Evolutionary conservation across 2,888 invertebrate genomes (phyloP), one percentile per base, ranked within the genome.

Genomic region (Volucella zonaria): DNA sequence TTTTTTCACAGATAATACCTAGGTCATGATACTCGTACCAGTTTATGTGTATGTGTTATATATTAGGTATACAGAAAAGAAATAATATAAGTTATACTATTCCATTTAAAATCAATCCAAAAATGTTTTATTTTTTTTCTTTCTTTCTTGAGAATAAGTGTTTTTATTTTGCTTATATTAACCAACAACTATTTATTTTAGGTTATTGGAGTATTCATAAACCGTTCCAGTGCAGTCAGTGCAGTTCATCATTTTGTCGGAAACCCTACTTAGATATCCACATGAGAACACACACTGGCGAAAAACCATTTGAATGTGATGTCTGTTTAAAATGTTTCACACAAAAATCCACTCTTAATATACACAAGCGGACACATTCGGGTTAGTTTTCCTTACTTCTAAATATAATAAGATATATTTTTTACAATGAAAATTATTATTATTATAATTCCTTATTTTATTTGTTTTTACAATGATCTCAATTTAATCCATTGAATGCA

Each of bases 191-290:
- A 86, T 88, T 88, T 88, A 88, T 88, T 88, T 87, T 87, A 89
- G 89, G 89, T 88, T 89, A 88, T 88, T 89, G 89, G 89, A 89
- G 87, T 88, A 88, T 88, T 87, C 89, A 89, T 81, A 93, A 93
- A 89, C 93, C 93, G 90, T 93, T 93, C 93, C 93, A 93, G 92
- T 93, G 93, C 86, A 88, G 87, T 71, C 93, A 93, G 91, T 93
- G 93, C 89, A 93, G 93, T 87, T 93, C 93, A 89, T 93, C 93
- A 89, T 93, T 93, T 92, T 93, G 93, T 87, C 94, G 96, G 88
- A 96, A 96, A 92, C 96, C 96, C 71, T 96, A 96, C 91, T 92
- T 96, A 87, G 96, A 96, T 92, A 95, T 96, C 73, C 96, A 96
- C 91, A 95, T 96, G 95, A 94, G 96, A 90, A 95, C 95, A 82